These are phyloP conservation scores for Netelia melanura DNA, from an alignment of 2,888 invertebrate species.

Conservation along the genomic window DNA sequence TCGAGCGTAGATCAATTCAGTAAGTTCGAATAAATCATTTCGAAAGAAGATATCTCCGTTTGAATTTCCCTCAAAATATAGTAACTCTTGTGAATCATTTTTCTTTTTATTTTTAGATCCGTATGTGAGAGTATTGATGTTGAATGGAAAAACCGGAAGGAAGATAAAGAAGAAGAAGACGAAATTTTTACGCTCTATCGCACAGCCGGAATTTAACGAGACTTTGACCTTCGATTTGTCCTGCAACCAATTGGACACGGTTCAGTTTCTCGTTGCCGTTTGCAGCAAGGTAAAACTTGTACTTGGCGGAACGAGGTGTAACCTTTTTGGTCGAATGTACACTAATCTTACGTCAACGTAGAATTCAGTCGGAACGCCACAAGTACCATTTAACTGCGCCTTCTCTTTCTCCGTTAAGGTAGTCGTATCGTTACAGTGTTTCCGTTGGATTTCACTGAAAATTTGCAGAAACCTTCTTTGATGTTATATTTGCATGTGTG, in stretches of 20 bases:
- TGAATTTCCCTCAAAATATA: neutral
- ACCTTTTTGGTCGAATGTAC: too few relatives aligned
- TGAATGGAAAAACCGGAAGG: slow-evolving; percentile 83
- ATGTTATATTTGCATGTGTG: too few relatives aligned
- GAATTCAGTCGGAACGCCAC: too few relatives aligned
- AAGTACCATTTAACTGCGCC: too few relatives aligned
- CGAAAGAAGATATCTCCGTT: neutral
- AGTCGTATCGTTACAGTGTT: too few relatives aligned
- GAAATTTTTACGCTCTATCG: slow-evolving; percentile 74
- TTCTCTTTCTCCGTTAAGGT: neutral
- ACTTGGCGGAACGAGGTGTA: too few relatives aligned
- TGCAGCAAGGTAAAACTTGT: slow-evolving; percentile 79
- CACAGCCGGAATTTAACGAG: slow-evolving; percentile 84
- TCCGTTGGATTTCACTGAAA: too few relatives aligned
- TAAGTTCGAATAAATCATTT: slow-evolving; percentile 75
- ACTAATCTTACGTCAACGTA: too few relatives aligned
- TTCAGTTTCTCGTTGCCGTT: slow-evolving; percentile 83
- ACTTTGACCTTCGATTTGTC: slow-evolving; percentile 84
- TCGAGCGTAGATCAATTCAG: slow-evolving; percentile 81
- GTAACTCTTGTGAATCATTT: neutral
- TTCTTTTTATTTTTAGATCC: slow-evolving; percentile 79
- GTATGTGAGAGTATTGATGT: slow-evolving; percentile 83
- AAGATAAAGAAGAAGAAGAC: slow-evolving; percentile 84
- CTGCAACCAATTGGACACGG: slow-evolving; percentile 81
- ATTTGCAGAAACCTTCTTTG: too few relatives aligned